Conservation (phyloP, 2,113 vertebrate species). For the Hippoglossus stenolepis region DNA sequence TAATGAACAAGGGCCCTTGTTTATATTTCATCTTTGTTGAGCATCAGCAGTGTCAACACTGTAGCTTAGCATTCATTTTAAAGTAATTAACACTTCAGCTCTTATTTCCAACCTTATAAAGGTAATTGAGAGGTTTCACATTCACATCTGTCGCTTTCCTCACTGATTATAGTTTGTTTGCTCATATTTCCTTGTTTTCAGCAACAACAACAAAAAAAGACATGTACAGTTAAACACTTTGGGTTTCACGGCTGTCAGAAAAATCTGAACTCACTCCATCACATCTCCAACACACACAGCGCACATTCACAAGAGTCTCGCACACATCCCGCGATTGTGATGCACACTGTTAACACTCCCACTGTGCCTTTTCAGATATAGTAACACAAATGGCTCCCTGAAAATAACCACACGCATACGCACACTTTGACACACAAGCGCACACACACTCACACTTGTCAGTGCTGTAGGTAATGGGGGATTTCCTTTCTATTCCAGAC, state of each 20-base stretch:
- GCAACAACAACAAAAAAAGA: slow-evolving; percentile 14
- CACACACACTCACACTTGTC: slow-evolving; percentile 42
- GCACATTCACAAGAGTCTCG: slow-evolving; percentile 43
- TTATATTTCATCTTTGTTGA: too few species aligned
- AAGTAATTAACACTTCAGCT: slow-evolving; percentile 15
- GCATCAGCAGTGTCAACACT: background rate
- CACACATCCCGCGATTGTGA: slow-evolving; percentile 59
- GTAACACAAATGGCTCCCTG: slow-evolving; percentile 64
- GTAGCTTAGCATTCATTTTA: background rate
- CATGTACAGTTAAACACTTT: slow-evolving; percentile 50
- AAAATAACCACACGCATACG: slow-evolving; percentile 41
- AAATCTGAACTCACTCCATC: slow-evolving; percentile 69
- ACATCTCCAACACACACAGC: slow-evolving; percentile 39
- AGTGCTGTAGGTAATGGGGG: slow-evolving; percentile 54
- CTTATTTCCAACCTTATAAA: background rate
- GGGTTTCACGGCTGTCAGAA: slow-evolving; percentile 61
- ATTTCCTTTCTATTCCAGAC: slow-evolving; percentile 58
- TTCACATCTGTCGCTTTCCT: background rate
- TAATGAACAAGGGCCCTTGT: too few species aligned
- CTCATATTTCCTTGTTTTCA: slow-evolving; percentile 39
- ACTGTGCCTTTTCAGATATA: slow-evolving; percentile 66
- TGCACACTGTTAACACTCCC: slow-evolving; percentile 69
- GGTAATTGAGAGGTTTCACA: background rate
- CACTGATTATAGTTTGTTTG: slow-evolving; percentile 9
- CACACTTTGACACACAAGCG: slow-evolving; percentile 4